A percentile compares a stretch with the other conserved stretches of the same genome.
Evolutionary conservation across 2,888 invertebrate genomes (phyloP).

Genomic region (Hydroisotoma schaefferi): DNA sequence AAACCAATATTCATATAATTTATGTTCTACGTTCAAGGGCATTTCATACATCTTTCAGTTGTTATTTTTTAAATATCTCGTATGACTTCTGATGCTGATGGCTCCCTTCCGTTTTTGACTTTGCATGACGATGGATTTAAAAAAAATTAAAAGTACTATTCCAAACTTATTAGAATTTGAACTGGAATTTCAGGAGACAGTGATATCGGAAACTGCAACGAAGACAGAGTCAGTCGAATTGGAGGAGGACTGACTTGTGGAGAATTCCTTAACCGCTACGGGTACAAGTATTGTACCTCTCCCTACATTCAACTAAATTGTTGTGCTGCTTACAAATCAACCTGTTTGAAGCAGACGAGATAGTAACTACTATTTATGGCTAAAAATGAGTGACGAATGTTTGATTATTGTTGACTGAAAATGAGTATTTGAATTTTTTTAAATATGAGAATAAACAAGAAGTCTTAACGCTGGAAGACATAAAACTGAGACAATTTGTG

Average conservation of each 20-base stretch:
- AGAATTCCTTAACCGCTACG: constrained; percentile 54
- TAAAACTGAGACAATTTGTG: no score
- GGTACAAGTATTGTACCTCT: constrained; percentile 55
- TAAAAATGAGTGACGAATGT: constrained; percentile 7
- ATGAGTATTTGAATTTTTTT: constrained; percentile 2
- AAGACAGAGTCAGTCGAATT: constrained; percentile 44
- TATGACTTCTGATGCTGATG: not conserved
- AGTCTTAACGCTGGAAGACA: no score
- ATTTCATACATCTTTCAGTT: no score
- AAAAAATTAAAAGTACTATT: constrained; percentile 9
- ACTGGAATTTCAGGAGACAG: constrained; percentile 24
- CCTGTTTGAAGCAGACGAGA: constrained; percentile 23
- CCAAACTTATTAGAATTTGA: not conserved
- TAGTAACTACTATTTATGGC: constrained; percentile 10
- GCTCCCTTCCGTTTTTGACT: constrained; percentile 4
- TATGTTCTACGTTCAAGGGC: no score
- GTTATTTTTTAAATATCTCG: not conserved
- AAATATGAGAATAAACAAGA: constrained; percentile 12
- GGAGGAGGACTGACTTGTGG: constrained; percentile 53
- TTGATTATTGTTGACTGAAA: constrained; percentile 13
- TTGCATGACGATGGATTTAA: constrained; percentile 9
- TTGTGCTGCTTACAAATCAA: constrained; percentile 53
- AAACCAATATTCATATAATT: no score
- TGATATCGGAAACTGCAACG: constrained; percentile 22
- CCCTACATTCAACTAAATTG: constrained; percentile 55